Evolutionary conservation across 2,797 vertebrate genomes (phyloP).

Genomic region (Lycodopsis pacificus): DNA sequence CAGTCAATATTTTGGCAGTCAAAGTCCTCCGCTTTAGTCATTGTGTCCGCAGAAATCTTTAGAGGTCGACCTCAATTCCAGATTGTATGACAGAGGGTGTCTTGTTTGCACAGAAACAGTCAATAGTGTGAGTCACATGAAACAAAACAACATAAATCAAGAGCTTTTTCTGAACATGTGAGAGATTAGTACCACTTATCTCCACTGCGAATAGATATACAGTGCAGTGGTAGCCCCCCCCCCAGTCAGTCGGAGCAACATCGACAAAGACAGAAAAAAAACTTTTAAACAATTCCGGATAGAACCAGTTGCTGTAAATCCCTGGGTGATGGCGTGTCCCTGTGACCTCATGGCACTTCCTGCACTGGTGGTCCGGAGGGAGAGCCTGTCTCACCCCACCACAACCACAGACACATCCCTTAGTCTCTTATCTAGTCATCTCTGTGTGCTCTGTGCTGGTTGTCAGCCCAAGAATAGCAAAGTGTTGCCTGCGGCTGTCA

Average conservation of each 20-base stretch:
- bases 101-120: slow-evolving; percentile 63
- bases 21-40: slow-evolving; percentile 74
- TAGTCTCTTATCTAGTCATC: slow-evolving; percentile 67
- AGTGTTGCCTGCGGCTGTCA: background rate
- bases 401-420: slow-evolving; percentile 52
- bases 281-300: slow-evolving; percentile 62
- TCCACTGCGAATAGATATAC: slow-evolving; percentile 23
- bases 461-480: slow-evolving; percentile 20
- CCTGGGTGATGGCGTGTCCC: slow-evolving; percentile 63
- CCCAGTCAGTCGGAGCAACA: slow-evolving; percentile 26
- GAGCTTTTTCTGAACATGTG: slow-evolving; percentile 4
- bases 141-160: slow-evolving; percentile 19
- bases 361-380: slow-evolving; percentile 56
- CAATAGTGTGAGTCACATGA: slow-evolving; percentile 35
- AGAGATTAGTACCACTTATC: slow-evolving; percentile 50
- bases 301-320: slow-evolving; percentile 77
- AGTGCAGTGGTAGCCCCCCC: background rate
- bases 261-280: slow-evolving; percentile 48
- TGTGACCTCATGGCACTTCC: slow-evolving; percentile 80
- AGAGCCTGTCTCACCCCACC: slow-evolving; percentile 42
- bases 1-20: slow-evolving; percentile 79
- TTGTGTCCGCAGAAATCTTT: slow-evolving; percentile 57
- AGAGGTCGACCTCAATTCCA: slow-evolving; percentile 54
- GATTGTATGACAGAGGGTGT: slow-evolving; percentile 47
- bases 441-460: slow-evolving; percentile 35